Conservation (phyloP, 2,888 invertebrate species). For the Bellardia pandia region DNA sequence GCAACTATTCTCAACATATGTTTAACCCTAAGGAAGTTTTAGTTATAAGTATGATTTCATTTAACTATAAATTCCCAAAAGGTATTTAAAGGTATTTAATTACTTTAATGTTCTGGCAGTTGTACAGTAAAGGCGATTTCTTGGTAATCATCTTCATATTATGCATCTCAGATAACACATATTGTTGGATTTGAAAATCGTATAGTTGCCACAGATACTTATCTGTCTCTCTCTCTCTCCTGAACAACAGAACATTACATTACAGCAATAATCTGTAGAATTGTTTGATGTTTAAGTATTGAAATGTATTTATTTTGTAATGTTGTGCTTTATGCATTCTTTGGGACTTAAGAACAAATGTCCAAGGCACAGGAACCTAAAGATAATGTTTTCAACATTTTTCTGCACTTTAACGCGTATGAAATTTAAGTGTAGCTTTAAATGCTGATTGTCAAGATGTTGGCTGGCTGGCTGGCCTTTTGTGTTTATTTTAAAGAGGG, state of each 20-base stretch:
- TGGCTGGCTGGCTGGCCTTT: not conserved
- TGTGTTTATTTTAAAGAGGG: conserved; percentile 20
- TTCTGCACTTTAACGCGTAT: conserved; percentile 71
- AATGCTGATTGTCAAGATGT: conserved; percentile 66
- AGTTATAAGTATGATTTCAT: conserved; percentile 5
- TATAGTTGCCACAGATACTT: conserved; percentile 26
- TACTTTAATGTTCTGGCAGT: conserved; percentile 48
- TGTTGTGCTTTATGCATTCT: conserved; percentile 48
- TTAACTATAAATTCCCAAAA: conserved; percentile 38
- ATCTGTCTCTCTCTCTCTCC: conserved; percentile 16
- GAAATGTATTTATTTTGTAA: conserved; percentile 34
- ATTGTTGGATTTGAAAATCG: not conserved
- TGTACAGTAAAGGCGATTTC: conserved; percentile 44
- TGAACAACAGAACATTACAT: conserved; percentile 33
- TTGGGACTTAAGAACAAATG: conserved; percentile 1
- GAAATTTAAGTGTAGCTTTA: conserved; percentile 65
- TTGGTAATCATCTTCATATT: conserved; percentile 65
- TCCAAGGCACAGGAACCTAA: conserved; percentile 9
- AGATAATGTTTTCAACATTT: conserved; percentile 70
- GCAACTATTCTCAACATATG: too few species aligned
- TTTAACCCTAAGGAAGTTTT: conserved; percentile 13
- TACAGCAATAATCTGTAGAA: conserved; percentile 37
- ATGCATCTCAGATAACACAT: conserved; percentile 61
- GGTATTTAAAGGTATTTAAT: conserved; percentile 60
- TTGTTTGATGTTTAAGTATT: too few species aligned